Percentiles rank a stretch among this genome's conserved stretches.
phyloP scores from a whole-genome alignment of 1,140 invertebrate genomes.

The Lasioglossum albipes region DNA sequence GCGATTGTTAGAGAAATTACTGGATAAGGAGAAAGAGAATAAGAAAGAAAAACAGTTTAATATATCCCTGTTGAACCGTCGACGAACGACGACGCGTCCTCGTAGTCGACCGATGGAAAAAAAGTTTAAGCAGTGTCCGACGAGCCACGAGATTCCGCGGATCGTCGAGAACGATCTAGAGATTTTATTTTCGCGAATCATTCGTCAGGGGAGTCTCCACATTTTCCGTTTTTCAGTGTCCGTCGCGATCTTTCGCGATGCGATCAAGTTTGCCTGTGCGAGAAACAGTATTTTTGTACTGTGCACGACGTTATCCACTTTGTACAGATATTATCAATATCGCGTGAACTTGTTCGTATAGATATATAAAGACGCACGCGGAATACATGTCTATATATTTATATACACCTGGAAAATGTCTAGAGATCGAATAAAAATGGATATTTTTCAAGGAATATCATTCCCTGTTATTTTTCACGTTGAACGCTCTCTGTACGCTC shows the following conservation, averaged over 20 bases:
- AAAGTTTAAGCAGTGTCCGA: slow-evolving; percentile 10
- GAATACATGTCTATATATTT: slow-evolving; percentile 9
- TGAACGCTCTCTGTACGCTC: background rate
- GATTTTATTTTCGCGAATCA: background rate
- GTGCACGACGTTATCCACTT: slow-evolving; percentile 36
- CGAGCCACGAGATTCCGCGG: slow-evolving; percentile 8
- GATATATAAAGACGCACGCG: background rate
- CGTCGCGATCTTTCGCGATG: background rate
- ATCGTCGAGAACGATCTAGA: slow-evolving; percentile 37
- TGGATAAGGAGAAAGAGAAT: background rate
- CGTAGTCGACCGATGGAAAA: background rate
- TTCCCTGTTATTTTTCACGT: background rate
- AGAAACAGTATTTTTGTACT: slow-evolving; percentile 39
- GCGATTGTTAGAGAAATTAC: slow-evolving; percentile 27
- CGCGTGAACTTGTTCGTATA: slow-evolving; percentile 42
- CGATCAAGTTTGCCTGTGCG: background rate
- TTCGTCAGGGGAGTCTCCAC: slow-evolving; percentile 6
- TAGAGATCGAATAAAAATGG: slow-evolving; percentile 47
- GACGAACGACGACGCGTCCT: slow-evolving; percentile 29
- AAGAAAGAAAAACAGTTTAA: background rate
- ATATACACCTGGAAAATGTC: slow-evolving; percentile 34
- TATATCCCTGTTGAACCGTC: slow-evolving; percentile 46
- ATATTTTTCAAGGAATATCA: slow-evolving; percentile 60
- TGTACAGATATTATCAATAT: slow-evolving; percentile 54
- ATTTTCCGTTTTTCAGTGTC: background rate